Evolutionary conservation across 2,888 invertebrate species (phyloP).

Genomic region (Lasioglossum leucozonium): DNA sequence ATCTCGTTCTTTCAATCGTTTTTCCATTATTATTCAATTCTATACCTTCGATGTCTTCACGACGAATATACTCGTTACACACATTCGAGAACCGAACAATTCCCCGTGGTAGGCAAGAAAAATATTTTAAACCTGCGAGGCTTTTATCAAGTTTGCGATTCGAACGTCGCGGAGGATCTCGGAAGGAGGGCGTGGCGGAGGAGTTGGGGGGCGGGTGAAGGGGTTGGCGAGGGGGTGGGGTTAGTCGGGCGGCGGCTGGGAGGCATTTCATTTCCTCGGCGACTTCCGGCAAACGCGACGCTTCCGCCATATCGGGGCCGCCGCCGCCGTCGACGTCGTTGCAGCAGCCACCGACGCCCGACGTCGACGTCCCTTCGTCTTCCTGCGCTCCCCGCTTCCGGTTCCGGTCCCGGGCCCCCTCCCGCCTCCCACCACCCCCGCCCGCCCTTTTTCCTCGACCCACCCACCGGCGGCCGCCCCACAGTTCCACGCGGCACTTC

Average conservation of each 20-base stretch:
- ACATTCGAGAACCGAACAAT: background rate
- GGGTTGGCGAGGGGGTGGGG: slow-evolving; percentile 54
- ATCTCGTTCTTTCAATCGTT: too few relatives aligned
- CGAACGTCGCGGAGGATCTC: slow-evolving; percentile 29
- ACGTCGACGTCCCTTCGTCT: slow-evolving; percentile 76
- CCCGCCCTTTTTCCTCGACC: slow-evolving; percentile 36
- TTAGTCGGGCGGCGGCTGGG: slow-evolving; percentile 72
- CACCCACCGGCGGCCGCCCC: slow-evolving; percentile 39
- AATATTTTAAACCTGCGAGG: background rate
- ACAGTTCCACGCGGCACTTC: slow-evolving; percentile 67
- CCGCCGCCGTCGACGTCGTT: slow-evolving; percentile 69
- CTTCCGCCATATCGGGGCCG: slow-evolving; percentile 81
- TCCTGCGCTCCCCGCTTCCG: slow-evolving; percentile 80
- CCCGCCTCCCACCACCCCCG: slow-evolving; percentile 29
- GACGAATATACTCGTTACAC: background rate
- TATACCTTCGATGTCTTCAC: background rate
- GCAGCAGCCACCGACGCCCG: slow-evolving; percentile 65
- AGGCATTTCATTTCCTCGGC: slow-evolving; percentile 84
- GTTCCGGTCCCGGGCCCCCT: slow-evolving; percentile 75
- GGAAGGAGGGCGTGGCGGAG: slow-evolving; percentile 45
- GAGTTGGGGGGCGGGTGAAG: slow-evolving; percentile 34
- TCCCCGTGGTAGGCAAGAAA: background rate
- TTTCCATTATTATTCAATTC: background rate
- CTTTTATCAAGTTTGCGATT: slow-evolving; percentile 29
- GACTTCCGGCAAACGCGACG: slow-evolving; percentile 84